Conservation (phyloP, 1,140 invertebrate genomes). For the Micrasema minimum region DNA sequence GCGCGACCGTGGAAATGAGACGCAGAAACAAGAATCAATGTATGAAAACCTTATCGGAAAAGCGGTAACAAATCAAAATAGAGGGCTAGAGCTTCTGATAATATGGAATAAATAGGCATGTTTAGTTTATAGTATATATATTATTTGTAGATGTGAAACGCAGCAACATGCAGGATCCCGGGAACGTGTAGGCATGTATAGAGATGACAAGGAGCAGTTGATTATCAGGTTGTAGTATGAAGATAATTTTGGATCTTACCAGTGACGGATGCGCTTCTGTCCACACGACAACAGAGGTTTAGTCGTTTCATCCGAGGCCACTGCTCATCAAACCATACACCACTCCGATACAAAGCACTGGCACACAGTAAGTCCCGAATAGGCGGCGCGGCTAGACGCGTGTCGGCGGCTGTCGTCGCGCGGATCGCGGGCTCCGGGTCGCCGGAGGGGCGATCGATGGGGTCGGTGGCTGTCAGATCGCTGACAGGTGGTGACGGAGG, state of each 20-base stretch:
- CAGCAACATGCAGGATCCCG: too few relatives aligned
- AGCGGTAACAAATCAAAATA: conserved; percentile 5
- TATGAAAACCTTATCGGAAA: conserved; percentile 14
- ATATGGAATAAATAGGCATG: too few relatives aligned
- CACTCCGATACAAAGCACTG: conserved; percentile 35
- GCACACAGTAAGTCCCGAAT: conserved; percentile 31
- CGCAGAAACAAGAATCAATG: conserved; percentile 6
- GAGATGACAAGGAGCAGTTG: background rate
- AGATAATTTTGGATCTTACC: conserved; percentile 10
- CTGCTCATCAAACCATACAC: conserved; percentile 43
- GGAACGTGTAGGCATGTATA: too few relatives aligned
- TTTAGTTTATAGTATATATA: too few relatives aligned
- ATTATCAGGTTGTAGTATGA: too few relatives aligned
- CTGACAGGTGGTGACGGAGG: conserved; percentile 24
- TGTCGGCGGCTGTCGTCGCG: conserved; percentile 7
- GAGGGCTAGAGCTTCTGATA: too few relatives aligned
- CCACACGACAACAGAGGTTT: conserved; percentile 30
- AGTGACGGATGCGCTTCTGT: conserved; percentile 26
- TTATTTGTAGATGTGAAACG: too few relatives aligned
- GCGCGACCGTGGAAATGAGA: conserved; percentile 8
- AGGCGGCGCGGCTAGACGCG: background rate
- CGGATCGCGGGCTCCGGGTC: background rate
- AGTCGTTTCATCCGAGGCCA: conserved; percentile 44
- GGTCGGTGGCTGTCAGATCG: conserved; percentile 18
- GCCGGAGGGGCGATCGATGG: conserved; percentile 17